Percentiles rank a stretch among this genome's conserved stretches.
phyloP scores from a whole-genome alignment of 2,888 invertebrate species.

The Rotaria sp. region DNA sequence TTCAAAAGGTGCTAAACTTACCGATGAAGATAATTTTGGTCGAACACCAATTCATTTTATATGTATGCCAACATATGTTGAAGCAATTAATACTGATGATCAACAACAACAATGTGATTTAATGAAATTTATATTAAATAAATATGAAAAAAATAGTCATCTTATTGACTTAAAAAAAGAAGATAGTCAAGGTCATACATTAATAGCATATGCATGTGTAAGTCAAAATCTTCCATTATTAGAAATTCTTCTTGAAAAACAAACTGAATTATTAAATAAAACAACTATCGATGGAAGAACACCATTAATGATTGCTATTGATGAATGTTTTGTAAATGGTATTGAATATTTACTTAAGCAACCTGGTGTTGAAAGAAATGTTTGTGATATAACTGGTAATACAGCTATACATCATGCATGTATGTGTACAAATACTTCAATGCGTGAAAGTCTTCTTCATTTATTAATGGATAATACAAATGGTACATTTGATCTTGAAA shows the following conservation, averaged over 20 bases:
- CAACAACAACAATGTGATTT: constrained; percentile 17
- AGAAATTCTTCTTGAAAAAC: not conserved
- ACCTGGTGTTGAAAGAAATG: not conserved
- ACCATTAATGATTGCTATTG: constrained; percentile 3
- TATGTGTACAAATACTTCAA: not conserved
- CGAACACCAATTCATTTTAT: not conserved
- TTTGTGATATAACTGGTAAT: not conserved
- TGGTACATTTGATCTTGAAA: constrained; percentile 3
- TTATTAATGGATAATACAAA: not conserved
- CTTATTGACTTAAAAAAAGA: not conserved
- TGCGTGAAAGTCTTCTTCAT: not conserved
- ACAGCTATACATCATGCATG: constrained; percentile 15
- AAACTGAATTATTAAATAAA: not conserved
- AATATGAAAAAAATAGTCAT: not conserved
- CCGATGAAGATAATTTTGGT: not conserved
- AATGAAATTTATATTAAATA: not conserved
- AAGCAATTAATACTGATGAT: not conserved
- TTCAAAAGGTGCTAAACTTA: not conserved
- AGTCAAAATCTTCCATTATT: not conserved
- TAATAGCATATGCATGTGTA: not conserved
- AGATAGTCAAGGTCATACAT: not conserved
- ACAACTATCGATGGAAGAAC: not conserved
- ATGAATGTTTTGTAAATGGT: not conserved
- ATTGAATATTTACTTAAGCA: constrained; percentile 16
- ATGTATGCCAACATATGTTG: not conserved